These are phyloP conservation scores for Ormyrus labotus DNA, from an alignment of 2,888 invertebrate genomes.

Conservation along the genomic window DNA sequence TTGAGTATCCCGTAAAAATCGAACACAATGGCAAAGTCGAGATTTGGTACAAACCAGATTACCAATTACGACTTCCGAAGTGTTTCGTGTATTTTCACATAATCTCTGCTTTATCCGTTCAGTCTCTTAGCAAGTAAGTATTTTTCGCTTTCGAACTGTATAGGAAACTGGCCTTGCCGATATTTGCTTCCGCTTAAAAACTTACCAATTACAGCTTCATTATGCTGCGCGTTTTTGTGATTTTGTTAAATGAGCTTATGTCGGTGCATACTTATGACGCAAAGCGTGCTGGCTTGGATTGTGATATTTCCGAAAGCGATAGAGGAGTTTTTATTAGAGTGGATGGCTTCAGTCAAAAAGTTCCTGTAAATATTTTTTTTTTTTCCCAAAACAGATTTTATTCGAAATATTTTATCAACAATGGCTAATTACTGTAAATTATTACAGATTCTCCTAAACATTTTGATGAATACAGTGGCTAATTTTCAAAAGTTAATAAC, in stretches of 20 bases:
- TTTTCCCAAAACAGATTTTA: background rate
- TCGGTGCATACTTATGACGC: constrained; percentile 86
- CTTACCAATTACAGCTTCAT: constrained; percentile 65
- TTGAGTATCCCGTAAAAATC: constrained; percentile 79
- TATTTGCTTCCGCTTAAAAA: background rate
- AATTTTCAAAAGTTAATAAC: constrained; percentile 78
- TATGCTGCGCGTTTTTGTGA: constrained; percentile 79
- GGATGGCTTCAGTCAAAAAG: constrained; percentile 84
- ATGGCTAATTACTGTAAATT: constrained; percentile 29
- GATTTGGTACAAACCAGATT: constrained; percentile 90
- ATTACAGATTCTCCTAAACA: constrained; percentile 81
- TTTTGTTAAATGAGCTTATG: constrained; percentile 78
- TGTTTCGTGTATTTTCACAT: constrained; percentile 85
- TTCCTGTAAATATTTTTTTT: constrained; percentile 78
- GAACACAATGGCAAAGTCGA: constrained; percentile 78
- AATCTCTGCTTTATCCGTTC: constrained; percentile 81
- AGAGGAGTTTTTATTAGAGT: constrained; percentile 83
- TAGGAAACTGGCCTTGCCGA: background rate
- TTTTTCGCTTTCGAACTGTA: constrained; percentile 19
- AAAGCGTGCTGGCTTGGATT: constrained; percentile 82
- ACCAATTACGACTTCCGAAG: constrained; percentile 87
- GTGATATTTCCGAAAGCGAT: constrained; percentile 79
- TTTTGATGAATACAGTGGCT: constrained; percentile 82
- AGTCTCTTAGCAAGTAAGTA: constrained; percentile 81
- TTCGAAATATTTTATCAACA: background rate